These are phyloP conservation scores for Tetanocera ferruginea DNA, from an alignment of 2,888 invertebrate genomes.

Conservation along the genomic window DNA sequence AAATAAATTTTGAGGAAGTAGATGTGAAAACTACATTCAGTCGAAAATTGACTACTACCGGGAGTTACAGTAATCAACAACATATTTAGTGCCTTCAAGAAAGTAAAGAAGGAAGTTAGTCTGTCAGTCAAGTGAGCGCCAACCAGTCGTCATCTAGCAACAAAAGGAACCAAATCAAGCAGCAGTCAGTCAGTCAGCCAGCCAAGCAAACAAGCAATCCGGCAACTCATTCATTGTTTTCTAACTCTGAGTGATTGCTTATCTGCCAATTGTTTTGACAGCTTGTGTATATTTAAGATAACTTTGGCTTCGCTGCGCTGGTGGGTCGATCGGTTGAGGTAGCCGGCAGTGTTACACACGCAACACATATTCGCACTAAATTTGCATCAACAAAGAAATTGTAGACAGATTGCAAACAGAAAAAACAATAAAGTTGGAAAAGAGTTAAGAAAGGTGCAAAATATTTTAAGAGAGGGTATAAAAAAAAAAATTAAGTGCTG, in stretches of 20 bases:
- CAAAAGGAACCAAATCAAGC: not conserved
- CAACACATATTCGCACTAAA: constrained; percentile 29
- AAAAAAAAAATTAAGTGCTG: not conserved
- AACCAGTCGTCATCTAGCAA: not conserved
- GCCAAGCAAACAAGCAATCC: not conserved
- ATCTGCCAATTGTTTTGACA: constrained; percentile 32
- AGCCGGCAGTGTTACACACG: not conserved
- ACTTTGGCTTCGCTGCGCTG: not conserved
- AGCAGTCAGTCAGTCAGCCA: not conserved
- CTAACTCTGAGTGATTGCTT: constrained; percentile 22
- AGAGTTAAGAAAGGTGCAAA: not conserved
- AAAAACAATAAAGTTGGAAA: not conserved
- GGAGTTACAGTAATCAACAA: no score
- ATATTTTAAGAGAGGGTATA: not conserved
- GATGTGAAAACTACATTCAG: no score
- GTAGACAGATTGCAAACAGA: not conserved
- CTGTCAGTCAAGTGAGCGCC: no score
- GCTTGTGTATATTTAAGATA: not conserved
- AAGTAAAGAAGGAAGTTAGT: no score
- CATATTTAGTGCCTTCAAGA: no score
- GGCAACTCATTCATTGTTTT: constrained; percentile 11
- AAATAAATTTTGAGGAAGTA: no score
- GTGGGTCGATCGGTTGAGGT: not conserved
- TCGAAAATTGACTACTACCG: no score
- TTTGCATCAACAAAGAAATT: constrained; percentile 31